These are phyloP conservation scores for Nomada ferruginata DNA, from an alignment of 2,888 invertebrate species.

Conservation along the genomic window DNA sequence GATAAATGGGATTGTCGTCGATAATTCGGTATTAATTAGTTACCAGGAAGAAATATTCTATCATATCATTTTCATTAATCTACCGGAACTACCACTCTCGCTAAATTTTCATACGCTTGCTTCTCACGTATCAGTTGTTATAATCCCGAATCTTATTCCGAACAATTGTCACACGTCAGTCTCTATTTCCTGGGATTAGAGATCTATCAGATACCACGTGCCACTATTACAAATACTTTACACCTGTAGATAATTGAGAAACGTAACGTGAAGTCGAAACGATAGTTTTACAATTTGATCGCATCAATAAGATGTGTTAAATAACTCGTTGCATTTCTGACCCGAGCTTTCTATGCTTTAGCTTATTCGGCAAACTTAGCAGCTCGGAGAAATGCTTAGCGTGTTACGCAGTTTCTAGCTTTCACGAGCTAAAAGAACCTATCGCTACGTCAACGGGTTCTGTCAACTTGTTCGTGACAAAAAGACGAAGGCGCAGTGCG, in stretches of 20 bases:
- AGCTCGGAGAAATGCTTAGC: too few relatives aligned
- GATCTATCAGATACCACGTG: neutral
- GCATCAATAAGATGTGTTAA: neutral
- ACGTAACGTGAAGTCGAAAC: neutral
- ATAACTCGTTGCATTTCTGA: neutral
- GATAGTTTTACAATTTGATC: neutral
- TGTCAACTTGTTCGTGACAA: neutral
- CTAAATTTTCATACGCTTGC: neutral
- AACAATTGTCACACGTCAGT: neutral
- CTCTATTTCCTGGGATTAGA: neutral
- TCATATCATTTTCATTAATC: too few relatives aligned
- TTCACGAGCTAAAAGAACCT: neutral
- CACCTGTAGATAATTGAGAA: neutral
- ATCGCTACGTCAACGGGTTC: neutral
- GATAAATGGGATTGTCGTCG: too few relatives aligned
- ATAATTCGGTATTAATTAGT: too few relatives aligned
- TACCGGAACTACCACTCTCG: neutral
- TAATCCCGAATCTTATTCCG: neutral
- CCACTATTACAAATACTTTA: neutral
- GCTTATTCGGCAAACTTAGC: neutral
- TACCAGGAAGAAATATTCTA: too few relatives aligned
- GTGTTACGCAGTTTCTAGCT: neutral
- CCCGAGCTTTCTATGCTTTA: neutral
- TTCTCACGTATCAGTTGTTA: neutral
- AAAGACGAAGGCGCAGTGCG: neutral